Conservation (phyloP, 92 coral and sea anemone species). For the Scolanthus callimorphus region DNA sequence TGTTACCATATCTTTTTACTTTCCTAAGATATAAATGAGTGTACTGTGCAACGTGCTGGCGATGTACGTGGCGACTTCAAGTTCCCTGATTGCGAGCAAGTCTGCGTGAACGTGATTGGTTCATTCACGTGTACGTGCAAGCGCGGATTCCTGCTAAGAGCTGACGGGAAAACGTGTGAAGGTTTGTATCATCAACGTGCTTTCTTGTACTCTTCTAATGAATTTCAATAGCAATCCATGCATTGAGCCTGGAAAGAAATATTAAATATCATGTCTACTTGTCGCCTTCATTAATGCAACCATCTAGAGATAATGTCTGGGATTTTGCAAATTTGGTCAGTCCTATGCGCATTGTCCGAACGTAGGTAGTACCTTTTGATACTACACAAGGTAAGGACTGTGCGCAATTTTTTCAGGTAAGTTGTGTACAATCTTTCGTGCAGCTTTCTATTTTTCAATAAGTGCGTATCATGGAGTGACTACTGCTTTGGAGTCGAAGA, state of each 20-base stretch:
- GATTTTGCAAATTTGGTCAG: too few relatives aligned
- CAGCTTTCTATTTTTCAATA: too few relatives aligned
- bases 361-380: too few relatives aligned
- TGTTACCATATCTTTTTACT: too few relatives aligned
- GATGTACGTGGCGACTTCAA: conserved; percentile 22
- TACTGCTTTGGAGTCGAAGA: too few relatives aligned
- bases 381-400: too few relatives aligned
- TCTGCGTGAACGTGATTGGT: conserved; percentile 31
- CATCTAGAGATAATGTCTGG: too few relatives aligned
- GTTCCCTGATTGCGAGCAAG: conserved; percentile 36
- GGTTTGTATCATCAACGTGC: not conserved
- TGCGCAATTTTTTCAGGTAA: too few relatives aligned
- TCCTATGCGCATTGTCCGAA: too few relatives aligned
- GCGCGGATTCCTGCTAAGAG: conserved; percentile 7
- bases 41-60: conserved; percentile 23
- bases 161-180: conserved; percentile 27
- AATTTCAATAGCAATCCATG: not conserved
- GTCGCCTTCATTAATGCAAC: too few relatives aligned
- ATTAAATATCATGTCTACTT: not conserved
- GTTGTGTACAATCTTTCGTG: too few relatives aligned
- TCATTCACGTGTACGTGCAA: conserved; percentile 36
- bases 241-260: not conserved
- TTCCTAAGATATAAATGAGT: conserved; percentile 36
- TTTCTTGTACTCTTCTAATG: not conserved
- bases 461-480: too few relatives aligned